Base-by-base conservation (phyloP, 1,140 invertebrate species). In the Antheraea pernyi region DNA sequence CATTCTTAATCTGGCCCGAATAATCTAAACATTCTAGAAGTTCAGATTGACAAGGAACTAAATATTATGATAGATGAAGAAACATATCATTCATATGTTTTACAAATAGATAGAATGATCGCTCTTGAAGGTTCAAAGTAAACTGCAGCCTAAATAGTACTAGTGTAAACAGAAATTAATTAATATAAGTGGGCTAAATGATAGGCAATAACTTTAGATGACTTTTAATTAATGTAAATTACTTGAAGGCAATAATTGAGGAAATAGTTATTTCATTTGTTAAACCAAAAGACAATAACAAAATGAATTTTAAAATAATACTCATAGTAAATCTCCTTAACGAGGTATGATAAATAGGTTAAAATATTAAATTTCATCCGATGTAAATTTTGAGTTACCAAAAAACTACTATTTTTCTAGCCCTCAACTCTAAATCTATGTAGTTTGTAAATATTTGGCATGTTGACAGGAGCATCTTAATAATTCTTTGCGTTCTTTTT, bases 401-500 rank as follows among this genome's bases (percentile, higher is more conserved):
- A 30, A 30, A n/a, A 30, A 2, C 4, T 30, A 16, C 7, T 16
- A 53, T 53, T 16, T 53, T 53, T 53, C 5, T 53, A 13, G 46
- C 11, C 16, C 16, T 16, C 16, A 6, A 42, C 0, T 16, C 13
- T 7, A 4, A 9, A 42, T 42, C 0, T 42, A 16, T 53, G 46
- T 30, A 60, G 19, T 60, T 19, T 13, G 9, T 18, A 65, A 65
- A 53, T 42, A 48, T 79, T 79, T 82, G 80, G 83, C 83, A 83
- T 73, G 77, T 69, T 83, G 81, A 76, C 84, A 86, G 69, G 68
- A 58, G 36, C 63, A 67, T 71, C 60, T 77, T 75, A 76, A 67
- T 66, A 69, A 77, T 77, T 75, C 74, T 70, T 67, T 75, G 69
- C 76, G 82, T 84, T 81, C 78, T 77, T 79, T 76, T 73, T 77